Base-by-base conservation (phyloP, 2,113 vertebrate species). In the Daphoenositta chrysoptera region DNA sequence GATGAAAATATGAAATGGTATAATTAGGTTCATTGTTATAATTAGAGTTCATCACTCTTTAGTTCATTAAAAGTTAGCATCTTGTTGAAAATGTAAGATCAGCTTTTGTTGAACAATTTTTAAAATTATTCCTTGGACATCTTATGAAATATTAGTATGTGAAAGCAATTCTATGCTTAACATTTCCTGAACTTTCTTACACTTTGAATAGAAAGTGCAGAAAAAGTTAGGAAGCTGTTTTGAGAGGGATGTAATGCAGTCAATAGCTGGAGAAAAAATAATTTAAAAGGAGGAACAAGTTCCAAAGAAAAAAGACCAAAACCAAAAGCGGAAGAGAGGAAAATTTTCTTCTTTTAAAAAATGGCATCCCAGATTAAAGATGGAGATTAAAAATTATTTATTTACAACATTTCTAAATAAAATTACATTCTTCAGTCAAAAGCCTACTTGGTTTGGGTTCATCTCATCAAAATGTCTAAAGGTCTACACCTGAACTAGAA, bases 1-100 rank as follows among this genome's bases (percentile, higher is more conserved):
- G 4, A 90, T 47, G 64, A 93, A 92, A 93, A 90, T 77, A 93
- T 77, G 63, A 95, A 92, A 72, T 63, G 54, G 57, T 86, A 73
- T 92, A 88, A 95, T 93, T 95, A 87, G 11, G 51, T 75, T 93
- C 51, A 35, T 50, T 51, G 37, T 83, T 91, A 83, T 89, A 90
- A 94, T 90, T 96, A 68, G 58, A 86, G 83, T 90, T 96, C 54
- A 57, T 90, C 48, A 66, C 56, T 81, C 90, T 81, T 73, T 61
- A 54, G 44, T 84, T 89, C 73, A 90, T 94, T 91, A 90, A 51
- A 90, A 92, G 63, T 80, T 95, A 61, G 14, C 6, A 7, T 83
- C 72, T 56, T 58, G 16, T 80, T 90, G 37, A 88, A 94, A 92
- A 86, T 42, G 10, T 50, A 73, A 83, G 71, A 88, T 72, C 33